Percentiles rank a stretch among this genome's conserved stretches.
Conservation (phyloP, 2,113 vertebrate species). For the Protobothrops flavoviridis region DNA sequence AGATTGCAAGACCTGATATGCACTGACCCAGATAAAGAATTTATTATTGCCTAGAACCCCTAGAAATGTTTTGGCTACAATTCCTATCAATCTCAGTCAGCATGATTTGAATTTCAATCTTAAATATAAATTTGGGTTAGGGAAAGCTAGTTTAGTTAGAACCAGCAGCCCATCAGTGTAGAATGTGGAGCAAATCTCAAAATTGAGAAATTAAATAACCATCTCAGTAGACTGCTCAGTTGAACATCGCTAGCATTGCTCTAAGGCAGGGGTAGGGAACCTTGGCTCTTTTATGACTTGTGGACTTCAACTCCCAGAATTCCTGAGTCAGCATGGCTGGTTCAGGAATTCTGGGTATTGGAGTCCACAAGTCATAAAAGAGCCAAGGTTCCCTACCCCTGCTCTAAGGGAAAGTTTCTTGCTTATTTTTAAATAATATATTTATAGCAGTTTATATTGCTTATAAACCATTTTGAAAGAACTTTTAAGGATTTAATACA, state of each 20-base stretch:
- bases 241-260: not conserved
- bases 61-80: not conserved
- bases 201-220: not conserved
- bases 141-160: not conserved
- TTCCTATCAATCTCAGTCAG: not conserved
- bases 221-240: not conserved
- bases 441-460: not conserved
- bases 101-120: not conserved
- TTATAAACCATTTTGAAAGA: not conserved
- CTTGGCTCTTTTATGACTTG: too few species aligned
- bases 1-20: not conserved
- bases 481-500: not conserved
- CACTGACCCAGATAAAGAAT: not conserved
- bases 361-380: too few species aligned
- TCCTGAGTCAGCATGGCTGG: too few species aligned
- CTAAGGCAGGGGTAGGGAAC: not conserved
- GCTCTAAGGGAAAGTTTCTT: not conserved
- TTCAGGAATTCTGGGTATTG: too few species aligned
- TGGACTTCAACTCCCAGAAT: too few species aligned
- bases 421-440: not conserved
- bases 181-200: not conserved
- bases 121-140: not conserved
- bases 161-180: not conserved
- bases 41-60: not conserved
- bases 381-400: too few species aligned